phyloP scores from a whole-genome alignment of 2,797 vertebrate genomes.

The Anniella stebbinsi region DNA sequence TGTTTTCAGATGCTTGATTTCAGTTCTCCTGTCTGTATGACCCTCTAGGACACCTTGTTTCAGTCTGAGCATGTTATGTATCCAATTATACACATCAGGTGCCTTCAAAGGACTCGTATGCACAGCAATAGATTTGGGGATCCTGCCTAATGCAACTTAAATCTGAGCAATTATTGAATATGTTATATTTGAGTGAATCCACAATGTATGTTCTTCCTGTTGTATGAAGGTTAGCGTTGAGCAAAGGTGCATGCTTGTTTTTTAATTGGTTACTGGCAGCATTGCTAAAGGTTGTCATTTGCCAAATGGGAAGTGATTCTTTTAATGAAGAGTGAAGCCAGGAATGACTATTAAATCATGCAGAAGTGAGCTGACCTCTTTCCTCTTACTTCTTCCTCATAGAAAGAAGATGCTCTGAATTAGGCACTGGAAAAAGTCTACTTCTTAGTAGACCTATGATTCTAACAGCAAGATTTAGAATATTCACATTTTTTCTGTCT shows the following conservation, averaged over 20 bases:
- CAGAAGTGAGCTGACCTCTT: neutral
- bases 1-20: neutral
- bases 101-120: neutral
- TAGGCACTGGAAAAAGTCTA: neutral
- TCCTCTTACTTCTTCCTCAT: slow-evolving; percentile 28
- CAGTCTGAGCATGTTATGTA: neutral
- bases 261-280: neutral
- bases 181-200: neutral
- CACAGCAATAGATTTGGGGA: neutral
- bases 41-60: neutral
- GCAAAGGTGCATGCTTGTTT: neutral
- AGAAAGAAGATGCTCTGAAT: slow-evolving; percentile 9
- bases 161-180: neutral
- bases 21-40: neutral
- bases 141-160: slow-evolving; percentile 22
- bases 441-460: slow-evolving; percentile 2
- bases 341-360: slow-evolving; percentile 15
- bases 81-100: neutral
- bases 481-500: neutral
- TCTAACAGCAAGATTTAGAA: slow-evolving; percentile 17
- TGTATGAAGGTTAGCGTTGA: neutral
- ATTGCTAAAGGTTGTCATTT: neutral
- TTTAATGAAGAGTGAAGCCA: slow-evolving; percentile 51
- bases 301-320: slow-evolving; percentile 47
- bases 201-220: neutral